Conservation (phyloP, 2,797 vertebrate genomes). For the Tadarida brasiliensis region DNA sequence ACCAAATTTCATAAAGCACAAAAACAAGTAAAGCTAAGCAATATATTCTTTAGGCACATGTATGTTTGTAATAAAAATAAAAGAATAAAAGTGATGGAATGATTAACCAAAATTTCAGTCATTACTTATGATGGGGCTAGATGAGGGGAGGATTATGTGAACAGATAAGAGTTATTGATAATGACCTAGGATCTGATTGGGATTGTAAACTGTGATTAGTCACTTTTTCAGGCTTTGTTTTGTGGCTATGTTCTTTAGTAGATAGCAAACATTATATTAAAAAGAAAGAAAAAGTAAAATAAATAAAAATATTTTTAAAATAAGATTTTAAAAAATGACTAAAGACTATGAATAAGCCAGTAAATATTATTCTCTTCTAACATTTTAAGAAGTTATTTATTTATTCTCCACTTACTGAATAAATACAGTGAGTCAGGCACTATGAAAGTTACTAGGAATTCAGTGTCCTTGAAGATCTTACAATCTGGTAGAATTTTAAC, state of each 20-base stretch:
- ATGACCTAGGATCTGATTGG: not conserved
- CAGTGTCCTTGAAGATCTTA: not conserved
- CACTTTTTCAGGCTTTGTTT: not conserved
- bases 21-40: not conserved
- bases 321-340: not conserved
- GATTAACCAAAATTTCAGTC: not conserved
- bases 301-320: not conserved
- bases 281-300: not conserved
- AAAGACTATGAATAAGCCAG: not conserved
- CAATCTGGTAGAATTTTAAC: not conserved
- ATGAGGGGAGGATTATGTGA: not conserved
- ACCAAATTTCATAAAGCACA: conserved; percentile 16
- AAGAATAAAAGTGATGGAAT: not conserved
- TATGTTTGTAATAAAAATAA: not conserved
- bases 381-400: not conserved
- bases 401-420: not conserved
- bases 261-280: not conserved
- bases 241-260: not conserved
- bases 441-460: not conserved
- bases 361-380: not conserved
- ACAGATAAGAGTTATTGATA: not conserved
- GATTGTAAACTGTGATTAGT: not conserved
- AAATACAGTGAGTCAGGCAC: not conserved
- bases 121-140: not conserved
- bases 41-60: not conserved